phyloP scores from a whole-genome alignment of 2,888 invertebrate species.

The Drosophila kanekoi region DNA sequence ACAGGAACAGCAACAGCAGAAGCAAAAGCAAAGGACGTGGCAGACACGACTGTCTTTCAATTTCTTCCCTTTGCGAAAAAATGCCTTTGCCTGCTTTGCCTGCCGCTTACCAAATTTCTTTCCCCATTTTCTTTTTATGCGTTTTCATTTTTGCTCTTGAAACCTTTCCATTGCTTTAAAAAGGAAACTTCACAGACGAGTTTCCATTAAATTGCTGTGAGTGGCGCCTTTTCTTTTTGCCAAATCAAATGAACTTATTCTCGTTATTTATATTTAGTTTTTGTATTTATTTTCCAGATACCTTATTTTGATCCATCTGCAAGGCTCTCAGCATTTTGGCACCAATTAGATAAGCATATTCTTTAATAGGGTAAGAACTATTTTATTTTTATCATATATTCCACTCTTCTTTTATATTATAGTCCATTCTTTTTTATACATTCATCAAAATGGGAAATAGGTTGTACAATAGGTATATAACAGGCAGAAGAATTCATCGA shows the following conservation, averaged over 20 bases:
- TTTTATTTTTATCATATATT: neutral
- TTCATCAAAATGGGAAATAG: too few species aligned
- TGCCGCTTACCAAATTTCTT: constrained; percentile 27
- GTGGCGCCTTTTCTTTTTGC: constrained; percentile 31
- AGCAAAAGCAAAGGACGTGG: constrained; percentile 27
- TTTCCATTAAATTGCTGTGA: constrained; percentile 64
- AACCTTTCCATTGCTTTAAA: constrained; percentile 68
- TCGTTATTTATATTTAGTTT: constrained; percentile 7
- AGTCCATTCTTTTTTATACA: neutral
- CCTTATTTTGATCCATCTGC: constrained; percentile 11
- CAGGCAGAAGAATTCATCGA: too few species aligned
- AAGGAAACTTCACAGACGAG: constrained; percentile 64
- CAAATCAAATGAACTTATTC: constrained; percentile 69
- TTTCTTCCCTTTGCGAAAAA: constrained; percentile 64
- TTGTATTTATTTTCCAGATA: constrained; percentile 1
- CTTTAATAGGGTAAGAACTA: too few species aligned
- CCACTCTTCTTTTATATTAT: neutral
- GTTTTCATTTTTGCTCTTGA: constrained; percentile 62
- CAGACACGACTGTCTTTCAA: constrained; percentile 67
- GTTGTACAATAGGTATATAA: too few species aligned
- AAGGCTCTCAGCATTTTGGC: neutral
- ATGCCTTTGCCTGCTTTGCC: constrained; percentile 57
- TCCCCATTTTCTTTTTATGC: constrained; percentile 13
- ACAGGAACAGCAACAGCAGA: constrained; percentile 18
- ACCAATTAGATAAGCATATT: too few species aligned